phyloP scores from a whole-genome alignment of 2,888 invertebrate species.

The Busseola fusca region DNA sequence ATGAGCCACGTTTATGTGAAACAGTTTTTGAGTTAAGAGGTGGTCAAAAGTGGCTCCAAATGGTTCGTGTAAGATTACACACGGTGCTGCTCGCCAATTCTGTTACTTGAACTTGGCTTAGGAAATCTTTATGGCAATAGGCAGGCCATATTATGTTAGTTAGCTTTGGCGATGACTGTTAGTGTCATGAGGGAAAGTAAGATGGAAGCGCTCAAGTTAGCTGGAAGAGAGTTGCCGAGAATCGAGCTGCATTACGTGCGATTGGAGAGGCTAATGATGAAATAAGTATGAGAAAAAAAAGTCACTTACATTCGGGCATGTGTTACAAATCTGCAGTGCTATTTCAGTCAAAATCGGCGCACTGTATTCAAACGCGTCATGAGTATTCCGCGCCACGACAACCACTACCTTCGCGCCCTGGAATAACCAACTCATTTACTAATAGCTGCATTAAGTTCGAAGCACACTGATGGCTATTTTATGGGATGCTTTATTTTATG shows the following conservation, averaged over 20 bases:
- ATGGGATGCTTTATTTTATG: not conserved
- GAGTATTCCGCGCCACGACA: conserved; percentile 77
- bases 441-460: not conserved
- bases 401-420: conserved; percentile 81
- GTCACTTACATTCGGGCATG: conserved; percentile 76
- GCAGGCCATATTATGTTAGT: not conserved
- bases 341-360: conserved; percentile 82
- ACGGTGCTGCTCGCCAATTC: too few relatives aligned
- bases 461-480: not conserved
- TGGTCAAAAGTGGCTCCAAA: too few relatives aligned
- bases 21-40: too few relatives aligned
- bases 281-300: not conserved
- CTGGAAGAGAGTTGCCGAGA: not conserved
- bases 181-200: not conserved
- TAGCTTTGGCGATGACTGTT: too few relatives aligned
- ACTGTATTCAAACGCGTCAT: conserved; percentile 79
- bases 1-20: too few relatives aligned
- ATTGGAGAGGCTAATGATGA: not conserved
- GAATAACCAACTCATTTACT: conserved; percentile 34
- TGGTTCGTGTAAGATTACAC: too few relatives aligned
- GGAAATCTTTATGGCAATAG: not conserved
- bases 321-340: conserved; percentile 82
- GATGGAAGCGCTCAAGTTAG: not conserved
- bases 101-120: too few relatives aligned
- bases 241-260: not conserved